Base-by-base conservation (phyloP, 2,113 vertebrate genomes). In the Emydura subglobosa region DNA sequence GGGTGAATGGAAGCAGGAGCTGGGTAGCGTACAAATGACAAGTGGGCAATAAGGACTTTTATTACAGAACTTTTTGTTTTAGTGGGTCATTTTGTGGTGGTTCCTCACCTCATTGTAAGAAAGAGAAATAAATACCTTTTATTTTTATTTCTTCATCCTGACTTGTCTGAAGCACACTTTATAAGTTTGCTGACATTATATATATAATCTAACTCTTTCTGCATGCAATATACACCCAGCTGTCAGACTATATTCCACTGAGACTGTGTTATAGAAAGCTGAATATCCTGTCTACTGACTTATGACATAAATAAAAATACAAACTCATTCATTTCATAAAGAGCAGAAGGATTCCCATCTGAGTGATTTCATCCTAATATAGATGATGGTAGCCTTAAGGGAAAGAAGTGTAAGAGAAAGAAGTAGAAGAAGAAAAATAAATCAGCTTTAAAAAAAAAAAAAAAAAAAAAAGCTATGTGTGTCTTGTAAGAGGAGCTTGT, bases 21-120 rank as follows among this genome's bases (percentile, higher is more conserved):
- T 94, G 81, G 29, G 55, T 90, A 83, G 54, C 68, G 68, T 78
- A 72, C 94, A 95, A 95, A 95, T 50, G 82, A 89, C 84, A 94
- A 72, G 93, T 47, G 61, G 86, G 72, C 82, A 85, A 49, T 53
- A 93, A 89, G 53, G 78, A 54, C 6, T 95, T 93, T 95, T 95
- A 90, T 94, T 55, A 91, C 6, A 49, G 94, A 94, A 21, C 31
- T 88, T 96, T 83, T 90, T 74, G 78, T 47, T 55, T 39, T 21
- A 24, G 4, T n/a, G 9, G 86, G 79, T 39, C n/a, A 65, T 93
- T 95, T 90, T 95, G 21, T 68, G 91, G 1, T 4, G 5, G 39
- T 31, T 31, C 85, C 29, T 93, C 89, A 94, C 87, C 19, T 85
- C 72, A 49, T 49, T 84, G 22, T 8, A 92, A 85, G 94, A 97